Percentiles rank a stretch among this genome's conserved stretches.
Evolutionary conservation across 2,113 vertebrate species (phyloP).

Genomic region (Leptosomus discolor): DNA sequence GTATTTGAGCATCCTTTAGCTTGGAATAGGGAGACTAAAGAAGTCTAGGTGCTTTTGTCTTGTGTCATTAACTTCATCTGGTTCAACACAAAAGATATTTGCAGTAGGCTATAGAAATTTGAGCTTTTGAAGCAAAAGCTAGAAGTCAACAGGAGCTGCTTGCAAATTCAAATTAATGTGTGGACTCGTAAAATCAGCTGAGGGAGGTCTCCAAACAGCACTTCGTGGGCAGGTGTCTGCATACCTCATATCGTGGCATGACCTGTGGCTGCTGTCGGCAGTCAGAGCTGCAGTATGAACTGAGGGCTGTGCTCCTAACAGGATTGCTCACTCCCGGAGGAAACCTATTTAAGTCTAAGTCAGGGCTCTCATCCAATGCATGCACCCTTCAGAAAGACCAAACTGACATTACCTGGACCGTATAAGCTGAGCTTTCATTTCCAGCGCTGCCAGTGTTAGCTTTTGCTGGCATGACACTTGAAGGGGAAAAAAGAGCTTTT

Average conservation of each 20-base stretch:
- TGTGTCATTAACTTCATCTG: background rate
- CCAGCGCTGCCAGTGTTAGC: accelerated
- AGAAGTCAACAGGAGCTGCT: background rate
- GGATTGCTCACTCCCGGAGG: background rate
- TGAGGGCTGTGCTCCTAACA: accelerated
- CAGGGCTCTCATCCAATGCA: background rate
- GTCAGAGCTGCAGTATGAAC: accelerated
- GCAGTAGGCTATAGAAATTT: background rate
- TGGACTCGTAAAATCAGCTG: background rate
- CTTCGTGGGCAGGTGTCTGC: accelerated
- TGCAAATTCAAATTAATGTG: background rate
- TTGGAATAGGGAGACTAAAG: background rate
- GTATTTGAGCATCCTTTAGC: background rate
- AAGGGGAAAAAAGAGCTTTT: background rate
- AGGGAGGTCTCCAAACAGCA: background rate
- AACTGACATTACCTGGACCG: background rate
- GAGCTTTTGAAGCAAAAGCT: background rate
- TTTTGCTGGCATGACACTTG: background rate
- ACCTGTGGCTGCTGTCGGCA: accelerated
- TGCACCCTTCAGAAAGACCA: background rate
- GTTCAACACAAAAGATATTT: background rate
- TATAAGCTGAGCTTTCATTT: background rate
- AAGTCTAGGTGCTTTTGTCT: background rate
- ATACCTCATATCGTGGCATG: accelerated
- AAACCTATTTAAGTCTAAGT: background rate